Evolutionary conservation across 2,113 vertebrate species (phyloP), one percentile per base, ranked within the genome.

Genomic region (Tragelaphus imberbis): DNA sequence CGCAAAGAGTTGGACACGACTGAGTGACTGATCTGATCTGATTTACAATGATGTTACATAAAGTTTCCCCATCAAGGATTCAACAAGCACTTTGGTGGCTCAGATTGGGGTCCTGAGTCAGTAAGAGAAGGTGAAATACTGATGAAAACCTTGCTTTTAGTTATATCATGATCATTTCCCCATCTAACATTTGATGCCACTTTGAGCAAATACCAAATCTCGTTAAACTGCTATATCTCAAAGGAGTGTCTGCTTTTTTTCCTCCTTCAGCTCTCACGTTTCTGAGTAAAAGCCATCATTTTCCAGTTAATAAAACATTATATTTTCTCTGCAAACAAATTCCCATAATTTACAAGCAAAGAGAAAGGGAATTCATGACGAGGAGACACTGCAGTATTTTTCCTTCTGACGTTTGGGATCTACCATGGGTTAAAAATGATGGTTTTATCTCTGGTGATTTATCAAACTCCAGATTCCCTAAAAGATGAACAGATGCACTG

Each of bases 381-480:
- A 95, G 75, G 61, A 91, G 94, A 97, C 79, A 94, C 27, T 0
- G 65, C 17, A 25, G 79, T 93, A 87, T 97, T 97, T 97, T 94
- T 93, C 88, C 94, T 95, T 71, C 87, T 65, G 91, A 89, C 95
- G 58, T 87, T 94, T 97, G 95, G 97, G 91, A 98, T 95, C 87
- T 82, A 88, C 27, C 2, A 94, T 90, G 81, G 75, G 90, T 97
- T 97, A 95, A 98, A 98, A 97, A 98, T 95, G 95, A 98, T 94
- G 94, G 92, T 98, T 98, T 97, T 98, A 97, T 97, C 97, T 98
- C 97, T 87, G 87, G 96, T 96, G 89, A 98, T 98, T 97, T 97
- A 98, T 98, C 97, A 98, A 97, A 84, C 94, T 97, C 30, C 44
- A 97, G 97, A 98, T 96, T 94, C 97, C 96, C 96, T 88, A 94